Evolutionary conservation across 2,113 vertebrate species (phyloP).

Genomic region (Helogale parvula): DNA sequence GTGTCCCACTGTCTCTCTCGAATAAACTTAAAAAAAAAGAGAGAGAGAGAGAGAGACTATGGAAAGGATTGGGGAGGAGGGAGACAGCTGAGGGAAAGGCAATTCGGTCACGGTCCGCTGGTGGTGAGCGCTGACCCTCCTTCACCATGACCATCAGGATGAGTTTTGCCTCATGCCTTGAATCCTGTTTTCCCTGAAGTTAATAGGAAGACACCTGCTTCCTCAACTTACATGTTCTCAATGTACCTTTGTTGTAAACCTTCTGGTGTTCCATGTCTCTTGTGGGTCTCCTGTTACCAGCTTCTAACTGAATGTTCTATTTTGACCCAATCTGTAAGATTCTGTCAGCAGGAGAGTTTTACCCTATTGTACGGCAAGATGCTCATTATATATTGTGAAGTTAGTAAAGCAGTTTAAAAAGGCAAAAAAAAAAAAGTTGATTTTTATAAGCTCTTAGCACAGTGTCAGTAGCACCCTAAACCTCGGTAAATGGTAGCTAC

Average conservation of each 20-base stretch:
- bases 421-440: background rate
- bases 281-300: background rate
- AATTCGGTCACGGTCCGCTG: constrained; percentile 32
- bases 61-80: constrained; percentile 51
- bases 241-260: constrained; percentile 10
- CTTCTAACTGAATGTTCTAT: too few relatives aligned
- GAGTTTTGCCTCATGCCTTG: constrained; percentile 75
- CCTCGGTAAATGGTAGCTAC: background rate
- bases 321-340: too few relatives aligned
- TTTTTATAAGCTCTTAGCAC: background rate
- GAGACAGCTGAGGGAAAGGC: constrained; percentile 62
- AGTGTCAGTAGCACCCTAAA: background rate
- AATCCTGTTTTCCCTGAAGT: constrained; percentile 12
- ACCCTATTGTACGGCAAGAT: too few relatives aligned
- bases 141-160: constrained; percentile 48
- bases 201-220: constrained; percentile 7
- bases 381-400: too few relatives aligned
- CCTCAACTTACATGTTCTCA: constrained; percentile 48
- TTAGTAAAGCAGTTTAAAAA: too few relatives aligned
- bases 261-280: background rate
- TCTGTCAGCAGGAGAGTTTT: too few relatives aligned
- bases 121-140: constrained; percentile 59
- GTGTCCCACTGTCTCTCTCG: too few relatives aligned
- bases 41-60: background rate
- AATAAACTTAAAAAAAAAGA: too few relatives aligned